Base-by-base conservation (phyloP, 2,113 vertebrate species). In the Gambusia holbrooki region DNA sequence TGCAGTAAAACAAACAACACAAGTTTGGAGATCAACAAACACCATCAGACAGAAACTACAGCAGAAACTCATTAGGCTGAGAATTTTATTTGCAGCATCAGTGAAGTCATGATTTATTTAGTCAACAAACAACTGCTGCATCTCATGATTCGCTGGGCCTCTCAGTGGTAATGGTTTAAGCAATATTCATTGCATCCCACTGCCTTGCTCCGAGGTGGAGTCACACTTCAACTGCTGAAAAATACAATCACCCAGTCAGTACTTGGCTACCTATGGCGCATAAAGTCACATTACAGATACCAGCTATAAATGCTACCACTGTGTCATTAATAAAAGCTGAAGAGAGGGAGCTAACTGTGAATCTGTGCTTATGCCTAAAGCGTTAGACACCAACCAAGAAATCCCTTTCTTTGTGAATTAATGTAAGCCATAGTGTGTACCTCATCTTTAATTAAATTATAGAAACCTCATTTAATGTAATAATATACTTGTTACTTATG, bases 301-400 rank as follows among this genome's bases (percentile, higher is more conserved):
- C 30, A 66, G 17, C 29, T 51, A 76, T 71, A 62, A 73, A 65
- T 63, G 28, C 15, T 61, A 13, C 77, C 22, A 61, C 32, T 60
- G 33, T 71, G 40, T 71, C 64, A 68, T 79, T 62, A 51, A 71
- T 66, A 45, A 74, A 79, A 86, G 30, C 33, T 25, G 5, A 64
- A 76, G 63, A 69, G 25, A 67, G 35, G 35, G 30, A 42, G 62
- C 66, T 42, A 11, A 14, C 64, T 28, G 29, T 45, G 25, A 66
- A 71, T 48, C 3, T 58, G 13, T 28, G 19, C 4, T 71, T 75
- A 12, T 60, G 61, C 66, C 64, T 74, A 25, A 62, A 48, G 27
- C 29, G 28, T 4, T 32, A 72, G 12, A 77, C n/a, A 22, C 37
- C 54, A 17, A 45, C 48, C 69, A 69, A 45, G 30, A 66, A 76